Percentiles rank a stretch among this genome's conserved stretches.
These are phyloP conservation scores for Clivina fossor DNA, from an alignment of 2,888 invertebrate genomes.

Conservation along the genomic window DNA sequence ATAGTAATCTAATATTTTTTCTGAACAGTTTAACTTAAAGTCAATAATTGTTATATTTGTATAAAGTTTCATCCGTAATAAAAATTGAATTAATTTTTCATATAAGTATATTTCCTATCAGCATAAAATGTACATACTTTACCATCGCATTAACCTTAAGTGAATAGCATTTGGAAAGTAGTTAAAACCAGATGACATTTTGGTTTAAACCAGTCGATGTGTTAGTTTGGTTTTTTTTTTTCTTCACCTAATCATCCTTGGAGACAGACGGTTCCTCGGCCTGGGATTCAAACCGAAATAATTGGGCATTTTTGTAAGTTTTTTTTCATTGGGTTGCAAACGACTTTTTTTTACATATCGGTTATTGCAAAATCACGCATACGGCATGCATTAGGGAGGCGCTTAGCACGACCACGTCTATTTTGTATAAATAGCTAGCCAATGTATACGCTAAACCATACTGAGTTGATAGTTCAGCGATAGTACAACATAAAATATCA, in stretches of 20 bases:
- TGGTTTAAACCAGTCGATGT: too few relatives aligned
- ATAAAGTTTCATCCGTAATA: too few relatives aligned
- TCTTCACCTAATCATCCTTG: slow-evolving; percentile 14
- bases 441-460: slow-evolving; percentile 13
- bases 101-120: too few relatives aligned
- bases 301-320: too few relatives aligned
- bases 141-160: slow-evolving; percentile 4
- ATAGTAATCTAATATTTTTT: too few relatives aligned
- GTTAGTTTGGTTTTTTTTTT: slow-evolving; percentile 8
- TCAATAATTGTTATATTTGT: too few relatives aligned
- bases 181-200: slow-evolving; percentile 27
- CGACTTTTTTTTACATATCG: slow-evolving; percentile 12
- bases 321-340: too few relatives aligned
- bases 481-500: slow-evolving; percentile 13
- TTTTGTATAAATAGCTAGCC: slow-evolving; percentile 25
- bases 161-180: slow-evolving; percentile 1
- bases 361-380: slow-evolving; percentile 23
- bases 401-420: neutral
- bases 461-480: slow-evolving; percentile 23
- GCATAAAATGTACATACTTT: too few relatives aligned
- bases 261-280: slow-evolving; percentile 10
- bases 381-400: too few relatives aligned
- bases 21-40: too few relatives aligned
- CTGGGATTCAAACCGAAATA: slow-evolving; percentile 7
- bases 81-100: too few relatives aligned